Evolutionary conservation across 2,888 invertebrate species (phyloP).

Genomic region (Tuta absoluta): DNA sequence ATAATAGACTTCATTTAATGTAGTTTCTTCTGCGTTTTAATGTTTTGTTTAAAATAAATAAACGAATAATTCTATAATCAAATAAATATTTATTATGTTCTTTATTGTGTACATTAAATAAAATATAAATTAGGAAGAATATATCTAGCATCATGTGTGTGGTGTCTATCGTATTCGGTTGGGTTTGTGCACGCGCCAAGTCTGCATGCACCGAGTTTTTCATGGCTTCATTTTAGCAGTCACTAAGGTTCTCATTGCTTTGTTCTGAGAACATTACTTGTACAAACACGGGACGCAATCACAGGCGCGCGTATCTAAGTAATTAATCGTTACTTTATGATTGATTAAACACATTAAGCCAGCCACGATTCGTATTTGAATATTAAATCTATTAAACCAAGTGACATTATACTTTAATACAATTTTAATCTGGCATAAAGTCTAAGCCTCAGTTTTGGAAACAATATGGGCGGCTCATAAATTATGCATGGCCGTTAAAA

Average conservation of each 20-base stretch:
- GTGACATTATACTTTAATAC: slow-evolving; percentile 77
- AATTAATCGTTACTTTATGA: slow-evolving; percentile 79
- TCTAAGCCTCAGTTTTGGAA: slow-evolving; percentile 68
- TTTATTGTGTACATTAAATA: no score
- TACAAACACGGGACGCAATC: slow-evolving; percentile 60
- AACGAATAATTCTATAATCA: no score
- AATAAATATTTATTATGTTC: no score
- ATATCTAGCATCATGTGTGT: no score
- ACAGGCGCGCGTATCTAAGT: slow-evolving; percentile 71
- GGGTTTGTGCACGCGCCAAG: no score
- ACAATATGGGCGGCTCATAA: slow-evolving; percentile 72
- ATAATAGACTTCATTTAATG: no score
- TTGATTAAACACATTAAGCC: slow-evolving; percentile 79
- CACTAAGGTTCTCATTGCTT: not conserved
- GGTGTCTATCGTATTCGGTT: no score
- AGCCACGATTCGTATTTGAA: slow-evolving; percentile 78
- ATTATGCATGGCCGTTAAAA: slow-evolving; percentile 62
- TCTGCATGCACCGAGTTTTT: no score
- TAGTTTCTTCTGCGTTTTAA: no score
- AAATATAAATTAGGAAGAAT: no score
- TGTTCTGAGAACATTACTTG: slow-evolving; percentile 44
- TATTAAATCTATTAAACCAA: slow-evolving; percentile 73
- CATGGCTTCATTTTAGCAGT: no score
- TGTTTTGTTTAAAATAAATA: no score
- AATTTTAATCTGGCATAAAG: slow-evolving; percentile 76